These are phyloP conservation scores for Oryctolagus cuniculus DNA, from an alignment of 2,113 vertebrate species.

Conservation along the genomic window mOryCun1.1 NC_091443.1:57435501-57436000, in stretches of 20 bases:
- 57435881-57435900: neutral
- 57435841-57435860: neutral
- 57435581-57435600: neutral
- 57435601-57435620: neutral
- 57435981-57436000: no score
- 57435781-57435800: neutral
- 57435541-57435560: neutral
- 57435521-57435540: neutral
- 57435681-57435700: neutral
- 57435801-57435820: neutral
- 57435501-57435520: neutral
- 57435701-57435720: neutral
- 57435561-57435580: neutral
- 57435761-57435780: neutral
- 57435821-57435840: neutral
- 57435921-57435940: no score
- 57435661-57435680: neutral
- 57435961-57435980: no score
- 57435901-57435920: no score
- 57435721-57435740: neutral
- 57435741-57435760: rapidly evolving
- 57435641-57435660: neutral
- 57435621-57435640: neutral
- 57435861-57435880: neutral
- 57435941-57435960: neutral